Evolutionary conservation across 1,140 invertebrate genomes (phyloP).

Genomic region (Zaprionus lachaisei): DNA sequence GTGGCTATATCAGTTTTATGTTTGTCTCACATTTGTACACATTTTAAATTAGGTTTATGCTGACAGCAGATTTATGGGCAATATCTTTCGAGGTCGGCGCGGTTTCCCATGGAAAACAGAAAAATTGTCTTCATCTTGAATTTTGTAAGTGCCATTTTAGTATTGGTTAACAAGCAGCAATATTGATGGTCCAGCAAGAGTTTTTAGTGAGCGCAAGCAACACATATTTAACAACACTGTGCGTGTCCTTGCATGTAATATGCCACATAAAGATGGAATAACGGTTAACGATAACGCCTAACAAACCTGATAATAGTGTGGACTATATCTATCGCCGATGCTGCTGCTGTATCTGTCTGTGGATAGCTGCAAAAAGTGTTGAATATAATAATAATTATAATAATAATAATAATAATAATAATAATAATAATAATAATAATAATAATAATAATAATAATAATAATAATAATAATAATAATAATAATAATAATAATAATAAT

Average conservation of each 20-base stretch:
- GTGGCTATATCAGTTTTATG: conserved; percentile 11
- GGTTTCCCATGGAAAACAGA: neutral
- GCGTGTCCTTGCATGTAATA: neutral
- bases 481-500: no score
- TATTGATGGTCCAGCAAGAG: neutral
- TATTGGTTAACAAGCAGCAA: neutral
- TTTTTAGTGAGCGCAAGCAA: neutral
- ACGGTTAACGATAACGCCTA: neutral
- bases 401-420: conserved; percentile 5
- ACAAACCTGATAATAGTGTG: conserved; percentile 82
- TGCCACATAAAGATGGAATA: neutral
- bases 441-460: no score
- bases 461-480: no score
- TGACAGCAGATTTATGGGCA: conserved; percentile 25
- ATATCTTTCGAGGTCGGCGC: neutral
- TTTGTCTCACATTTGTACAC: conserved; percentile 18
- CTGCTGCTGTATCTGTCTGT: conserved; percentile 79
- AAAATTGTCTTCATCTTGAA: neutral
- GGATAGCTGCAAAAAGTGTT: conserved; percentile 64
- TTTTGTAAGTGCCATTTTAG: neutral
- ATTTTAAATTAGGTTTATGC: conserved; percentile 34
- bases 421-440: no score
- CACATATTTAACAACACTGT: neutral
- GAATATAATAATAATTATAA: neutral
- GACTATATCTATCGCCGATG: conserved; percentile 82